Evolutionary conservation across 2,888 invertebrate species (phyloP), one percentile per base, ranked within the genome.

Genomic region (Eristalis tenax): DNA sequence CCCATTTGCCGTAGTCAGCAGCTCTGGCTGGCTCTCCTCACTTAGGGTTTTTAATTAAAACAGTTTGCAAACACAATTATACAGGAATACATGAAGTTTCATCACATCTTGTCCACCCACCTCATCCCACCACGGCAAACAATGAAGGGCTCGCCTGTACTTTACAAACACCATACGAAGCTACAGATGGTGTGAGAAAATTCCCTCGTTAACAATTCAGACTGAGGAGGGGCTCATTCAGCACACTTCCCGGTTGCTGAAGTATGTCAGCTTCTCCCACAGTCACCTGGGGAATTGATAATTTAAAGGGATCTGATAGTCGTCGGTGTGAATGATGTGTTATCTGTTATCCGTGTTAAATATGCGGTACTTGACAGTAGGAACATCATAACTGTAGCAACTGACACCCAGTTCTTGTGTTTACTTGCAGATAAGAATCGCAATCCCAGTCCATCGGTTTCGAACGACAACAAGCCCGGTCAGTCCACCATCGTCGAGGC

Each of bases 391-490:
- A 4, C 50, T 69, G 32, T 63, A 63, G 32, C 8, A 18, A 11
- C 38, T 38, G 38, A 50, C 50, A 50, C 18, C 18, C 6, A 6
- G 18, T 50, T 50, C 18, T 50, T 50, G 50, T 50, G 2, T 68
- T 69, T 50, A 43, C 43, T 76, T 76, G 10, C 85, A 93, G 93
- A 92, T 88, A 93, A 93, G 85, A 91, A 91, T 88, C 93, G 93
- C 73, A 91, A 91, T 89, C 91, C 91, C 56, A 93, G 93, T 90
- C 93, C 93, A 89, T 92, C 93, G 69, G 89, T 93, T 78, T 89
- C 91, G 32, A 90, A 90, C 81, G 93, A 93, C 88, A 93, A 91
- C 69, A 83, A 85, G 92, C 18, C 70, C 83, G 79, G 74, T 38
- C 92, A 90, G 90, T 90, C 82, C 89, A 84, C 87, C 89, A 77